These are phyloP conservation scores for Cheracebus regulus DNA, from an alignment of 2,797 vertebrate species.

Conservation along the genomic window DNA sequence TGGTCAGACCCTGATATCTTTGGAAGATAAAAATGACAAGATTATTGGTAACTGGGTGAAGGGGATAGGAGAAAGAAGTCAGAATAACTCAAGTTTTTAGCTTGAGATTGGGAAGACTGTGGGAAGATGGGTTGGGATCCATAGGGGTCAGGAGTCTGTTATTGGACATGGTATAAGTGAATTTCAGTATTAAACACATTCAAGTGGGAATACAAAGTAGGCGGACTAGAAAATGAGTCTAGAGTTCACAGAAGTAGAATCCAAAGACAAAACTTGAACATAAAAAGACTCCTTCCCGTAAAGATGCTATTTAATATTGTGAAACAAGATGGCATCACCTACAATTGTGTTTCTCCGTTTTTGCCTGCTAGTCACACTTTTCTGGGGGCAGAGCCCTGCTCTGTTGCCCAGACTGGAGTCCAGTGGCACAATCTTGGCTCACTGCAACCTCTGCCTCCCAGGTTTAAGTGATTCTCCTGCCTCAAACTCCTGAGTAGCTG, in stretches of 20 bases:
- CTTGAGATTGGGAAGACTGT: neutral
- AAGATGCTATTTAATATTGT: neutral
- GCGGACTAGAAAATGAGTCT: neutral
- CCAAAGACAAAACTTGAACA: neutral
- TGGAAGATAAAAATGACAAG: neutral
- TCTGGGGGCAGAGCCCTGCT: neutral
- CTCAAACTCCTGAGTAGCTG: neutral
- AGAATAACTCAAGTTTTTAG: neutral
- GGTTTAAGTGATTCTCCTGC: neutral
- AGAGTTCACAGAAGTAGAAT: neutral
- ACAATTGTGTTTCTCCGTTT: neutral
- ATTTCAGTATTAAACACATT: neutral
- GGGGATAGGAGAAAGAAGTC: neutral
- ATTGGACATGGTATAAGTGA: neutral
- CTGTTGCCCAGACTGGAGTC: neutral
- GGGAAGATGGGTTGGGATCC: neutral
- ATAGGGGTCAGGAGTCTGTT: neutral
- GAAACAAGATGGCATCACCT: neutral
- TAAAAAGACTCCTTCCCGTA: neutral
- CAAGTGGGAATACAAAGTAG: neutral
- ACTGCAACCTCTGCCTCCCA: neutral
- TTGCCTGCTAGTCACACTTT: neutral
- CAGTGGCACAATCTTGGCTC: neutral
- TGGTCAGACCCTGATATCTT: neutral
- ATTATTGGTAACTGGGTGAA: neutral